These are phyloP conservation scores for Ochropacha duplaris DNA, from an alignment of 2,888 invertebrate species.

Conservation along the genomic window DNA sequence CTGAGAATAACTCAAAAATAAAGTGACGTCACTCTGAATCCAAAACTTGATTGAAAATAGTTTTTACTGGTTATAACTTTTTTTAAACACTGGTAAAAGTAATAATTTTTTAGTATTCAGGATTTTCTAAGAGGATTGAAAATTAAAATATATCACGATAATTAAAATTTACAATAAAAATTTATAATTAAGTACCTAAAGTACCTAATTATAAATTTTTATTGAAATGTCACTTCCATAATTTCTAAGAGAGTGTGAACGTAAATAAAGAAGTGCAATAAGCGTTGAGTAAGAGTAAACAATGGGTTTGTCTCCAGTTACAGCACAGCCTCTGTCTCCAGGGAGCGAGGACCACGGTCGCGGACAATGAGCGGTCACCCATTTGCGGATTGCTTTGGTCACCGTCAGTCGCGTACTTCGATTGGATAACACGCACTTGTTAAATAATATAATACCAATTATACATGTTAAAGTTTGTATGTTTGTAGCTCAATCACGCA, in stretches of 20 bases:
- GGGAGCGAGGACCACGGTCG: background rate
- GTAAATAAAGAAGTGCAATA: conserved; percentile 1
- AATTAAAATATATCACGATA: too few relatives aligned
- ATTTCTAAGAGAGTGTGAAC: background rate
- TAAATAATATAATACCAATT: background rate
- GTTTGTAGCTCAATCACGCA: too few relatives aligned
- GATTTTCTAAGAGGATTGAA: too few relatives aligned
- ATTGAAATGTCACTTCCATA: conserved; percentile 3
- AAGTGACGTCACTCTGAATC: too few relatives aligned
- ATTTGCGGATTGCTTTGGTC: background rate
- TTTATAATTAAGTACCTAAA: too few relatives aligned
- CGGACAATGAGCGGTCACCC: background rate
- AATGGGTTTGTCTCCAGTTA: background rate
- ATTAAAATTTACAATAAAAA: too few relatives aligned
- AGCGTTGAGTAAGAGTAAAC: background rate
- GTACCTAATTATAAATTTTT: too few relatives aligned
- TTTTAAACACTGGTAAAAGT: too few relatives aligned
- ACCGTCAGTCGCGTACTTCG: background rate
- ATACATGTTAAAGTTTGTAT: background rate
- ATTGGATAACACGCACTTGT: background rate
- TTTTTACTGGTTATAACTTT: too few relatives aligned
- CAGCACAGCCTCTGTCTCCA: background rate
- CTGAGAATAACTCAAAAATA: too few relatives aligned
- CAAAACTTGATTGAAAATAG: too few relatives aligned
- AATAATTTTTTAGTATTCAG: too few relatives aligned